Evolutionary conservation across 2,888 invertebrate species (phyloP).

Genomic region (Drosophila picticornis): DNA sequence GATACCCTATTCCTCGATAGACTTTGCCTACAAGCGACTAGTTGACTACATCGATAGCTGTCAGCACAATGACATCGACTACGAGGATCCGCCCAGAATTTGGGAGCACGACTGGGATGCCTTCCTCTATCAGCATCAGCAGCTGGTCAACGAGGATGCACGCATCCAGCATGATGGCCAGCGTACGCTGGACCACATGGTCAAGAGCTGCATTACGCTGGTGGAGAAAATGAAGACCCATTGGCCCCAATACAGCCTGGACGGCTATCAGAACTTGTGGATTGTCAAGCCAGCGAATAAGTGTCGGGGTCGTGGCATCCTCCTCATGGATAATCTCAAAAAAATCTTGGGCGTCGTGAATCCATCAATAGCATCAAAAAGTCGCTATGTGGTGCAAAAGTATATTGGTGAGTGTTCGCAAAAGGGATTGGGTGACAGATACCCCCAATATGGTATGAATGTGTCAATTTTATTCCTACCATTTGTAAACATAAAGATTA

Average conservation of each 20-base stretch:
- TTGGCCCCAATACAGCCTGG: conserved; percentile 93
- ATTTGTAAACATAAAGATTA: neutral
- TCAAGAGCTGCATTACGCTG: conserved; percentile 87
- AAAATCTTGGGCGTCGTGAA: conserved; percentile 92
- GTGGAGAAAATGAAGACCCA: conserved; percentile 89
- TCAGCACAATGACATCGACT: conserved; percentile 91
- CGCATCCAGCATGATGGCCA: conserved; percentile 85
- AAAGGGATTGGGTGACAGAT: neutral
- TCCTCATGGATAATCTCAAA: conserved; percentile 93
- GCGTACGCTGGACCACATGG: conserved; percentile 73
- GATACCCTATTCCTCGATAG: conserved; percentile 90
- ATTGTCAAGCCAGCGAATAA: conserved; percentile 97
- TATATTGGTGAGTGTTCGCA: conserved; percentile 91
- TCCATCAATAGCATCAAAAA: conserved; percentile 88
- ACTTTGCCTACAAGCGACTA: conserved; percentile 93
- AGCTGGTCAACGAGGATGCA: conserved; percentile 88
- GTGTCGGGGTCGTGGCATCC: conserved; percentile 96
- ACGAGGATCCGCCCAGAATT: conserved; percentile 86
- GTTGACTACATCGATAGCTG: conserved; percentile 91
- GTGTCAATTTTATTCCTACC: neutral
- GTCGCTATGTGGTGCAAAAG: conserved; percentile 96
- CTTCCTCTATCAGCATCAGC: conserved; percentile 90
- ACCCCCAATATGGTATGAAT: neutral
- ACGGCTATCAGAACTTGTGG: conserved; percentile 96
- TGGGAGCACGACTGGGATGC: conserved; percentile 97